Evolutionary conservation across 2,113 vertebrate genomes (phyloP).

Genomic region (Spheniscus mendiculus): DNA sequence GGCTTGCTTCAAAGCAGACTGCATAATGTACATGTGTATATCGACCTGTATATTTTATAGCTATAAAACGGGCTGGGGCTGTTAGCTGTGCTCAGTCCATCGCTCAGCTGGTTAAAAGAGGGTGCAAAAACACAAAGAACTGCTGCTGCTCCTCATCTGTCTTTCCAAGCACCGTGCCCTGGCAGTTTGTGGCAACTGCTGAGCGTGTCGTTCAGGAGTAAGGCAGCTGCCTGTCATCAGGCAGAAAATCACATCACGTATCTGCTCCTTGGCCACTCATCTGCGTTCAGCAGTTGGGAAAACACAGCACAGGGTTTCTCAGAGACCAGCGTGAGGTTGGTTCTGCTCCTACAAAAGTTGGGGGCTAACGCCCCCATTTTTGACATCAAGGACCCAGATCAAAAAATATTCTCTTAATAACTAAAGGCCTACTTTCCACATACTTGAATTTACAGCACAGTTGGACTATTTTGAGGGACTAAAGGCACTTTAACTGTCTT

Average conservation of each 20-base stretch:
- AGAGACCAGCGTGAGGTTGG: not conserved
- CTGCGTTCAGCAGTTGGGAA: not conserved
- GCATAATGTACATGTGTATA: not conserved
- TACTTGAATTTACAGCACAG: conserved; percentile 13
- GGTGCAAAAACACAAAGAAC: not conserved
- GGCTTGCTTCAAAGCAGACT: not conserved
- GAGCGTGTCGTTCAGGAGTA: not conserved
- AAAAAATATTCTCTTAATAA: not conserved
- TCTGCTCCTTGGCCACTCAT: not conserved
- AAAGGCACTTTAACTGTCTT: not conserved
- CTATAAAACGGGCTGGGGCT: not conserved
- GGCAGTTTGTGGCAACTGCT: not conserved
- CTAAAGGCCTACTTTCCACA: not conserved
- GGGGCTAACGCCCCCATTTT: not conserved
- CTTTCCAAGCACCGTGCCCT: not conserved
- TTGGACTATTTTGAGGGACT: not conserved
- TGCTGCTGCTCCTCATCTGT: not conserved
- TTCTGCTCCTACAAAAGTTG: not conserved
- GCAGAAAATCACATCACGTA: not conserved
- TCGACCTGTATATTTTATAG: not conserved
- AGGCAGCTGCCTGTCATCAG: not conserved
- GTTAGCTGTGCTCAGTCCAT: not conserved
- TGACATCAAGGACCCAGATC: not conserved
- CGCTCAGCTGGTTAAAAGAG: not conserved
- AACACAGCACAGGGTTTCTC: not conserved